These are phyloP conservation scores for Tridacna crocea DNA, from an alignment of 2,888 invertebrate genomes.

Conservation along the genomic window DNA sequence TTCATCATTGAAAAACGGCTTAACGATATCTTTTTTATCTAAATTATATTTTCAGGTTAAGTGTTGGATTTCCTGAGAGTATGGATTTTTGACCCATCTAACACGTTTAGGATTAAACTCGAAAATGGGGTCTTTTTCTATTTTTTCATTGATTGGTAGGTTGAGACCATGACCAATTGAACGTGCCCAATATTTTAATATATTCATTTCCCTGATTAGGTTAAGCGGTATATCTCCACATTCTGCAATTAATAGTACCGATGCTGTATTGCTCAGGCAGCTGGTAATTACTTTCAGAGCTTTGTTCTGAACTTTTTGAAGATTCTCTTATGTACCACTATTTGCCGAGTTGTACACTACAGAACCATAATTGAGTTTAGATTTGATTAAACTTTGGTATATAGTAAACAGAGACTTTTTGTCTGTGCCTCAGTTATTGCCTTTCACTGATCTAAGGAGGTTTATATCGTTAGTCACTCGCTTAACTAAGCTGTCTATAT, in stretches of 20 bases:
- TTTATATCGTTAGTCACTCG: neutral
- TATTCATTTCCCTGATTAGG: neutral
- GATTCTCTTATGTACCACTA: neutral
- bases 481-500: neutral
- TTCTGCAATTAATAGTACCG: neutral
- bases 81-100: neutral
- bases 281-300: neutral
- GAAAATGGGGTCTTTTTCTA: neutral
- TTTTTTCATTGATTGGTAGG: slow-evolving; percentile 1
- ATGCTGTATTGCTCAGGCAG: neutral
- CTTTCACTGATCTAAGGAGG: neutral
- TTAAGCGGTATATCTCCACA: neutral
- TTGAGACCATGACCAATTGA: slow-evolving; percentile 1
- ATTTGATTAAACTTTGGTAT: slow-evolving; percentile 9
- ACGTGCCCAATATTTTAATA: slow-evolving; percentile 7
- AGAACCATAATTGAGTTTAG: slow-evolving; percentile 1
- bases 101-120: neutral
- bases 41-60: neutral
- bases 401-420: neutral
- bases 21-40: neutral
- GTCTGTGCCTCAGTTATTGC: neutral
- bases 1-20: neutral
- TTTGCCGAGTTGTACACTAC: slow-evolving; percentile 5
- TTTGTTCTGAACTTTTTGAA: neutral
- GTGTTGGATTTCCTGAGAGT: neutral